Evolutionary conservation across 2,888 invertebrate genomes (phyloP).

Genomic region (Machimus rusticus): DNA sequence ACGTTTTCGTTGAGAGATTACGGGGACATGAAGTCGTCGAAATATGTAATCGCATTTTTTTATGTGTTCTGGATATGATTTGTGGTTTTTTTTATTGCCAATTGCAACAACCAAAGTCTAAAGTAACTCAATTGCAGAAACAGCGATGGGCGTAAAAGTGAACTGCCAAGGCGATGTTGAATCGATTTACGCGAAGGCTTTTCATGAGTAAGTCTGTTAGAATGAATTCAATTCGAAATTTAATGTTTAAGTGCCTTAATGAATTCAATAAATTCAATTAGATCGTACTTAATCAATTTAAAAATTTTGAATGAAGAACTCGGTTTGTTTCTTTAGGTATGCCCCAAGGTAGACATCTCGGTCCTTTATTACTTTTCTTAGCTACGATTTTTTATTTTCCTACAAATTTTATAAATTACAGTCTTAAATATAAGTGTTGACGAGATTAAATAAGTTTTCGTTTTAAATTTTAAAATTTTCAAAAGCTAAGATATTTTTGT

Average conservation of each 20-base stretch:
- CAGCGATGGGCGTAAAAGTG: constrained; percentile 80
- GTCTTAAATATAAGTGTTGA: too few relatives aligned
- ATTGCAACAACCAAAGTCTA: background rate
- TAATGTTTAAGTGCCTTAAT: background rate
- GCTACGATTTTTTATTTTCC: too few relatives aligned
- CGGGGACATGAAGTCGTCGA: constrained; percentile 57
- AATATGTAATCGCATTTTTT: constrained; percentile 69
- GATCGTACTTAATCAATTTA: too few relatives aligned
- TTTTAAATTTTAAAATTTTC: too few relatives aligned
- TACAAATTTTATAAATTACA: too few relatives aligned
- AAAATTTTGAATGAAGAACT: too few relatives aligned
- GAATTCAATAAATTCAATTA: too few relatives aligned
- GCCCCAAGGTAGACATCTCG: too few relatives aligned
- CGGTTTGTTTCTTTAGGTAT: too few relatives aligned
- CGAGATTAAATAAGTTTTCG: too few relatives aligned
- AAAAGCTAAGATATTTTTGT: too few relatives aligned
- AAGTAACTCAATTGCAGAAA: constrained; percentile 66
- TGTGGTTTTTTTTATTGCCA: constrained; percentile 62
- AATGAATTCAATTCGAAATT: background rate
- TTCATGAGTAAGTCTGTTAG: constrained; percentile 69
- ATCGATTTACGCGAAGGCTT: constrained; percentile 73
- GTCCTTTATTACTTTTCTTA: too few relatives aligned
- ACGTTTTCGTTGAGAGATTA: constrained; percentile 67
- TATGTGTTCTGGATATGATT: constrained; percentile 69
- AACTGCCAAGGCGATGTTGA: constrained; percentile 71